Evolutionary conservation across 1,140 invertebrate genomes (phyloP).

Genomic region (Drosophila willistoni): DNA sequence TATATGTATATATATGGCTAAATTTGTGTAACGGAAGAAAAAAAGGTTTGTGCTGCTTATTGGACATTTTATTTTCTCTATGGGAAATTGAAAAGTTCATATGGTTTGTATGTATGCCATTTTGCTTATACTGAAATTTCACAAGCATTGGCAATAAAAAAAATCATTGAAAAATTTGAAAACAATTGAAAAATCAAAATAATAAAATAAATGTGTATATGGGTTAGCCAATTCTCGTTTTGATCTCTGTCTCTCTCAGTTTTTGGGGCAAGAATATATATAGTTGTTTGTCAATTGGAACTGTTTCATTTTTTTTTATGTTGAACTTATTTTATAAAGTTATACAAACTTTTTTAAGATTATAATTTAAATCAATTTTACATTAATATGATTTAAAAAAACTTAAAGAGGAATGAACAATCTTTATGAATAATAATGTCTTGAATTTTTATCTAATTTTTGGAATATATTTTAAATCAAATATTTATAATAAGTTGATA

Average conservation of each 20-base stretch:
- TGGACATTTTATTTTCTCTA: slow-evolving; percentile 9
- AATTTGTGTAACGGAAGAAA: slow-evolving; percentile 24
- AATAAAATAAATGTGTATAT: background rate
- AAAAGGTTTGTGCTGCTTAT: slow-evolving; percentile 10
- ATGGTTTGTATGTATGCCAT: slow-evolving; percentile 29
- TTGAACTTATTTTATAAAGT: slow-evolving; percentile 4
- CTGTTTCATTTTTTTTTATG: background rate
- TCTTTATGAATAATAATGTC: too few species aligned
- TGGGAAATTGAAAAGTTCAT: slow-evolving; percentile 33
- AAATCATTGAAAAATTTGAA: background rate
- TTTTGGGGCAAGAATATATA: too few species aligned
- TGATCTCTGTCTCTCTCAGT: too few species aligned
- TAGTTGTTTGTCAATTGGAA: background rate
- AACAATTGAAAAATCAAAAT: background rate
- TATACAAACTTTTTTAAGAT: background rate
- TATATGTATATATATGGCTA: slow-evolving; percentile 9
- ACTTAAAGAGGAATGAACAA: too few species aligned
- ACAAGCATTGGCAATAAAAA: slow-evolving; percentile 6
- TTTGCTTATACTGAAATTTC: slow-evolving; percentile 36
- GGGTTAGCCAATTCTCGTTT: background rate
- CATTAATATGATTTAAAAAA: too few species aligned
- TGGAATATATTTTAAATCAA: too few species aligned
- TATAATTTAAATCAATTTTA: too few species aligned
- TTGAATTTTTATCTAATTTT: too few species aligned
- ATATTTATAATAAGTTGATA: too few species aligned